Base-by-base conservation (phyloP, 2,888 invertebrate genomes). In the Lasioglossum oenotherae region DNA sequence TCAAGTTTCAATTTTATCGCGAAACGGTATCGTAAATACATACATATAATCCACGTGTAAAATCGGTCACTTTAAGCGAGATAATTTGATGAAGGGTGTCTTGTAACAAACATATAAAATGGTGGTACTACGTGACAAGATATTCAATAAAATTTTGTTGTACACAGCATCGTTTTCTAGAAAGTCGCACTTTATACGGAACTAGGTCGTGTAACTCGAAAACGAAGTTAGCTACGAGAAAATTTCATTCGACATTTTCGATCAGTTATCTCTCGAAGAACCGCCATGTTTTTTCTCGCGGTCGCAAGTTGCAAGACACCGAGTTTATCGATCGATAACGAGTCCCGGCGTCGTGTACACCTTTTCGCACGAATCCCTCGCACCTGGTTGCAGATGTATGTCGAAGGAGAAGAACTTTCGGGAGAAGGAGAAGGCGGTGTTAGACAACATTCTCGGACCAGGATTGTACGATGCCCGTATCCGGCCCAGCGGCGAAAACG, bases 381-480 rank as follows among this genome's bases (percentile, higher is more conserved):
- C n/a, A 27, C 16, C 3, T 79, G 78, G 73, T 93, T 93, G 88
- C 96, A 98, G 98, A 96, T 97, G 97, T 96, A 96, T 31, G 64
- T 16, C 97, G 96, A 97, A 97, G 96, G 97, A 96, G 94, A 98
- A 97, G 96, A 98, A 98, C 96, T 98, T 98, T 96, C 97, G 99
- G 93, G 98, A 98, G 96, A 98, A 98, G 96, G 99, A 99, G 96
- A 99, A 99, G 95, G 97, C 98, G 96, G 98, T 99, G 93, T 96
- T 99, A 95, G 99, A 99, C 96, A 97, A 98, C 96, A 99, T 99
- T 95, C 96, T 99, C 94, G 98, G 98, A 89, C 98, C 98, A 88
- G 98, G 98, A 91, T 97, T 98, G 92, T 99, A 99, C 96, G 99
- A 99, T 96, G 98, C 98, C 90, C 96, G 98, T 94, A 99, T 99